Base-by-base conservation (phyloP, 2,888 invertebrate genomes). In the Caenorhabditis sp. region DNA sequence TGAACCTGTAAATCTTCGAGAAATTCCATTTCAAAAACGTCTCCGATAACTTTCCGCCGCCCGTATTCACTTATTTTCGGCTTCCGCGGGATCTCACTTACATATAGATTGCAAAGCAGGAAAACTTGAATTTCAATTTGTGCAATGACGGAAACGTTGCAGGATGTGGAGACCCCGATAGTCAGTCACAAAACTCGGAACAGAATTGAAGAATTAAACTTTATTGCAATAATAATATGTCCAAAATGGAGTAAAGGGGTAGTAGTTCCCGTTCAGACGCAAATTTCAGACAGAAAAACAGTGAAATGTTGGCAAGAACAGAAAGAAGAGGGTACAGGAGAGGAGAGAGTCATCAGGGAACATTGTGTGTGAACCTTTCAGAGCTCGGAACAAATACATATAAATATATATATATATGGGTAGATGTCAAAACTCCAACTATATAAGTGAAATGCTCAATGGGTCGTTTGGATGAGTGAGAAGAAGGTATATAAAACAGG, bases 371-470 rank as follows among this genome's bases (percentile, higher is more conserved):
- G 30, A 30, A 53, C 53, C 32, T 24, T 32, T 20, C 17, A 13
- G 6, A 9, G 11, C n/a, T 17, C 17, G 50, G 15, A 30, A 50
- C 30, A 50, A 30, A 30, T 30, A 50, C 9, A 24, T 26, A 55
- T 11, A 58, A 43, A 61, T 61, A 45, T 24, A 61, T 61, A 48
- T 45, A 61, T 45, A 58, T 61, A 46, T 20, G 32, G 13, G n/a
- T 35, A 20, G 22, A 20, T 39, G 39, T n/a, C n/a, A n/a, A n/a
- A n/a, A n/a, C n/a, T n/a, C n/a, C n/a, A n/a, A n/a, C n/a, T 55
- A 58, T 20, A 17, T 61, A 61, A 61, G 61, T 61, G 61, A 61
- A 61, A 61, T 61, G 61, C 61, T 61, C 48, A 35, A 35, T 6
- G 45, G 37, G 39, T 46, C 20, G 35, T 56, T 17, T 39, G n/a